phyloP scores from a whole-genome alignment of 2,888 invertebrate species.

The Meganola albula region DNA sequence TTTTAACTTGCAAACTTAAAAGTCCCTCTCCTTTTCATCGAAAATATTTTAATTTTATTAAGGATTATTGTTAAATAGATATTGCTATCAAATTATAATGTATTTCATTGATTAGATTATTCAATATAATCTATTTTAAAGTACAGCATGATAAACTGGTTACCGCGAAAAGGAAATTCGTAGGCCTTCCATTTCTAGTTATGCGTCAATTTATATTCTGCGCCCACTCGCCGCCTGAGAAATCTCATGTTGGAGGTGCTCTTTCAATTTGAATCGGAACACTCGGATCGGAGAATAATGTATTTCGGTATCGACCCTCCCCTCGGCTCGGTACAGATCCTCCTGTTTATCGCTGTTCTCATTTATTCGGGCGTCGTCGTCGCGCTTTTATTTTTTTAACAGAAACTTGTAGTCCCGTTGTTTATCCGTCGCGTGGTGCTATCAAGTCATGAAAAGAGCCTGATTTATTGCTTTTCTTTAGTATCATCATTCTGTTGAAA shows the following conservation, averaged over 20 bases:
- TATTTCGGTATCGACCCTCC: constrained; percentile 77
- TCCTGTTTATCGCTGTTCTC: constrained; percentile 76
- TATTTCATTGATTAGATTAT: too few species aligned
- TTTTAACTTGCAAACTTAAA: too few species aligned
- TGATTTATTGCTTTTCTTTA: too few species aligned
- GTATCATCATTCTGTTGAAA: too few species aligned
- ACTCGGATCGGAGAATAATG: constrained; percentile 77
- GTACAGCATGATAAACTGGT: constrained; percentile 43
- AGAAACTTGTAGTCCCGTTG: constrained; percentile 65
- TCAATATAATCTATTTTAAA: constrained; percentile 36
- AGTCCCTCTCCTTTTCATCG: constrained; percentile 20
- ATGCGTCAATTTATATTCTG: constrained; percentile 77
- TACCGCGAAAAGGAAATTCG: constrained; percentile 69
- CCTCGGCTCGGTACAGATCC: constrained; percentile 67
- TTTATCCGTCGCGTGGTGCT: constrained; percentile 66
- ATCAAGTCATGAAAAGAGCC: too few species aligned
- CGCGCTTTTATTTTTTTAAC: constrained; percentile 75
- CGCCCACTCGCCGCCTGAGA: constrained; percentile 76
- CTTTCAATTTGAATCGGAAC: constrained; percentile 79
- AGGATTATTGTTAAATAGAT: too few species aligned
- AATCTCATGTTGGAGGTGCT: constrained; percentile 78
- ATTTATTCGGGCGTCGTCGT: constrained; percentile 76
- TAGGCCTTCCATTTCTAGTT: constrained; percentile 74
- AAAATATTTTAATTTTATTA: too few species aligned
- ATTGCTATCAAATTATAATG: constrained; percentile 24